Base-by-base conservation (phyloP, 2,113 vertebrate genomes). In the Vanacampus margaritifer region DNA sequence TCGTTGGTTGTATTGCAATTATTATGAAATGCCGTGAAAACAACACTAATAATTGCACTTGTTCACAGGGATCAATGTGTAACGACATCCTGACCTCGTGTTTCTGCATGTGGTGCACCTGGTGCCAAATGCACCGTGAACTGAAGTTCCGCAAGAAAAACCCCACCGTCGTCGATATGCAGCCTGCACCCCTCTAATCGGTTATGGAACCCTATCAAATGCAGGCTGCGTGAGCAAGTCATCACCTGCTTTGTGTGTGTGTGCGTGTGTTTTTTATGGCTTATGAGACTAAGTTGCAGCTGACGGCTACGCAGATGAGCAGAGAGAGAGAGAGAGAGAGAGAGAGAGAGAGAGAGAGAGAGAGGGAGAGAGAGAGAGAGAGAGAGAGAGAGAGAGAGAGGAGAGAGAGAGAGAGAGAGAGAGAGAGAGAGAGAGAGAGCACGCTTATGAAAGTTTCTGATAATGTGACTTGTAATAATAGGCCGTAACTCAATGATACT, bases 51-150 rank as follows among this genome's bases (percentile, higher is more conserved):
- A 36, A 48, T n/a, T 21, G 12, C 4, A 19, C 32, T 43, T 7
- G 50, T 48, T 53, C 57, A 16, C 53, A 88, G 87, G 85, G 84
- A 1, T 53, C 71, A 9, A 14, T 79, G 28, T 76, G 65, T 9
- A 63, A 71, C 0, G 87, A 88, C 53, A 75, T 88, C 1, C 0
- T 5, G 0, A 0, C 9, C 6, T 72, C 81, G 51, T 84, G 87
- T 35, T 67, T 67, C 74, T 88, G 87, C 0, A 1, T 6, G 24
- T 76, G 76, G 70, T 85, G 83, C 57, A 48, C 75, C 2, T 86
- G 77, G 76, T 87, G 80, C 67, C 86, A 87, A 76, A 83, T 84
- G 76, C 32, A 73, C 46, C 82, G 81, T 0, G 79, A 88, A 74
- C 11, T 86, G 9, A 83, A 50, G 37, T 2, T 58, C 32, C 74